Evolutionary conservation across 2,113 vertebrate species (phyloP).

Genomic region (Casuarius casuarius): DNA sequence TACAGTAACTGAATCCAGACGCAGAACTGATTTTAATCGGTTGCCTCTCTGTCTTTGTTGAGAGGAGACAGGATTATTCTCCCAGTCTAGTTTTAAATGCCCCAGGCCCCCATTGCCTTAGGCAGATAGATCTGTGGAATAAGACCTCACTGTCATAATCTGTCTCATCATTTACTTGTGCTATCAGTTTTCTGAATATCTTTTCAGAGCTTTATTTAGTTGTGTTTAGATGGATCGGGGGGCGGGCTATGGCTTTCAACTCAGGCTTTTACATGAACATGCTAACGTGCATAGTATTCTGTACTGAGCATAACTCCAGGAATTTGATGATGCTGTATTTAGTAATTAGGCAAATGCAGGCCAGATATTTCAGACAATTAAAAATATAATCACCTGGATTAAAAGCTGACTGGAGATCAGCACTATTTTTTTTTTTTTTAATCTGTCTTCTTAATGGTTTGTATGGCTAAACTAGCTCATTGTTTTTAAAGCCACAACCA

Average conservation of each 20-base stretch:
- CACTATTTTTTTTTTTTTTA: neutral
- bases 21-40: neutral
- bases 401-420: neutral
- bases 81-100: neutral
- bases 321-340: neutral
- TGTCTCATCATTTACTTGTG: neutral
- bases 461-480: neutral
- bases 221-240: neutral
- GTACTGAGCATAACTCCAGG: neutral
- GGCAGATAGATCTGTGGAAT: neutral
- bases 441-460: neutral
- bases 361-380: neutral
- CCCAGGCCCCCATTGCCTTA: neutral
- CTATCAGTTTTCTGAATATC: neutral
- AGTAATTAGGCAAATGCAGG: accelerated
- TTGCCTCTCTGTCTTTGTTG: neutral
- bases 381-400: neutral
- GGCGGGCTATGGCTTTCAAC: neutral
- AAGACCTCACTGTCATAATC: neutral
- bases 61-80: neutral
- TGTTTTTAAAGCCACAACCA: neutral
- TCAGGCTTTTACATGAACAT: neutral
- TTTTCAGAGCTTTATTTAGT: neutral
- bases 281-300: no score
- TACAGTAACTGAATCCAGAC: neutral